phyloP scores from a whole-genome alignment of 1,140 invertebrate species.

The Drosophila simulans region DNA sequence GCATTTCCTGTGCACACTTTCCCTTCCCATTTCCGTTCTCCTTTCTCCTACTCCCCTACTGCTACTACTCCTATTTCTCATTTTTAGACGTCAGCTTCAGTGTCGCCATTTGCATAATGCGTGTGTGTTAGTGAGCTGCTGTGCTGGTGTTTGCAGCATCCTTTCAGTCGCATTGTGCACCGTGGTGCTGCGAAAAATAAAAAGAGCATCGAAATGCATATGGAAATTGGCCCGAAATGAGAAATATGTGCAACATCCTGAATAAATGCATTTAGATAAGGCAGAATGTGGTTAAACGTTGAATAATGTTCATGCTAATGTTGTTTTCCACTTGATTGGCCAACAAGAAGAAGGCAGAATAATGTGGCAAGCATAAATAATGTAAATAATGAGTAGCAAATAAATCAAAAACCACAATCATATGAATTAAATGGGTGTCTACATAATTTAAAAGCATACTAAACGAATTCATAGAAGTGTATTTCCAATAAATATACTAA shows the following conservation, averaged over 20 bases:
- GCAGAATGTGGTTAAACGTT: constrained; percentile 36
- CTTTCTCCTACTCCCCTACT: too few relatives aligned
- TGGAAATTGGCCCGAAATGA: constrained; percentile 44
- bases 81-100: constrained; percentile 33
- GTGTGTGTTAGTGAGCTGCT: constrained; percentile 1
- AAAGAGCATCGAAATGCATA: constrained; percentile 35
- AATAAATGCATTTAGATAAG: constrained; percentile 49
- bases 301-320: constrained; percentile 38
- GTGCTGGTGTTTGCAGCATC: constrained; percentile 37
- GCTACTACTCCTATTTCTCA: constrained; percentile 14
- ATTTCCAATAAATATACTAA: neutral
- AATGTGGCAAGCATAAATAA: constrained; percentile 15
- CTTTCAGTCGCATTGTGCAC: constrained; percentile 66
- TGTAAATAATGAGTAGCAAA: neutral
- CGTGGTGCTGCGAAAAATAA: constrained; percentile 51
- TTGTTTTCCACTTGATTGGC: constrained; percentile 38
- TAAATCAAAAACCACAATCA: neutral
- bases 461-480: neutral
- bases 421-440: neutral
- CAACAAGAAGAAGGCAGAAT: neutral
- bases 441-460: neutral
- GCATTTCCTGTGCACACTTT: constrained; percentile 12
- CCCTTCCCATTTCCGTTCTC: constrained; percentile 7
- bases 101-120: constrained; percentile 47
- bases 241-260: constrained; percentile 42